Percentiles rank a stretch among this genome's conserved stretches.
phyloP scores from a whole-genome alignment of 2,113 vertebrate species.

The chimpanzee (Pan troglodytes) region NHGRI_mPanTro3-v2.1_pri NC_072420.2:26907001-26907500 shows the following conservation, averaged over 20 bases:
- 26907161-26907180: not conserved
- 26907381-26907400: not conserved
- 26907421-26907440: not conserved
- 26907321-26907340: not conserved
- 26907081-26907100: not conserved
- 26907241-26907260: not conserved
- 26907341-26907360: not conserved
- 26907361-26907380: not conserved
- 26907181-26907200: not conserved
- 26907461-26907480: not conserved
- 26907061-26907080: not conserved
- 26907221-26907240: not conserved
- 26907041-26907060: not conserved
- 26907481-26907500: not conserved
- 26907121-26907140: not conserved
- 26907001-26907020: not conserved
- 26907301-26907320: not conserved
- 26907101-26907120: not conserved
- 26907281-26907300: slow-evolving; percentile 21
- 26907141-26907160: not conserved
- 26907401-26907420: not conserved
- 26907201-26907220: not conserved
- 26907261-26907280: not conserved
- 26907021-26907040: not conserved
- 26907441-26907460: not conserved